phyloP scores from a whole-genome alignment of 37 sponge, comb jelly and placozoan genomes.

The Axinella damicornis region DNA sequence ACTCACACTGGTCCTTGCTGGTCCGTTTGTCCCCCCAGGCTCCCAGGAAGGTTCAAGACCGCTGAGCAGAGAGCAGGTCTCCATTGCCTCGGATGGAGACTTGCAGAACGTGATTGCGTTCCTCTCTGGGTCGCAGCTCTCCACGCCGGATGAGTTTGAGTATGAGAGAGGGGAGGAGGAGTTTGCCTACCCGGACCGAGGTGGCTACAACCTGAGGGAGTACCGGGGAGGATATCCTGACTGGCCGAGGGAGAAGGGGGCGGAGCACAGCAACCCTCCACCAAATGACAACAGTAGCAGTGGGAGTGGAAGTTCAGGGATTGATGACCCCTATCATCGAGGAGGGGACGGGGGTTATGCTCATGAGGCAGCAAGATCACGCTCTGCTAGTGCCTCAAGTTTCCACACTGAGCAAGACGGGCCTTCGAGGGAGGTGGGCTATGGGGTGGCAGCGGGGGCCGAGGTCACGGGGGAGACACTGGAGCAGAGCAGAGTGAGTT shows the following conservation, averaged over 20 bases:
- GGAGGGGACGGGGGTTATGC: too few species aligned
- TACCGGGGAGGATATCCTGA: background rate
- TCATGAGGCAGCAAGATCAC: background rate
- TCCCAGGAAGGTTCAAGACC: too few species aligned
- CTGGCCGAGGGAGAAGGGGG: background rate
- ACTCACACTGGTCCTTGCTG: too few species aligned
- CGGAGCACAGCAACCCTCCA: background rate
- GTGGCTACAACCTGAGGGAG: background rate
- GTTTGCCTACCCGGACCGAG: background rate
- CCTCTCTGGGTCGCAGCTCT: constrained; percentile 6
- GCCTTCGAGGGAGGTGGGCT: background rate
- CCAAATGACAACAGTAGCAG: background rate
- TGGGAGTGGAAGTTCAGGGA: constrained; percentile 11
- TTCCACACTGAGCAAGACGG: background rate
- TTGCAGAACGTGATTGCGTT: constrained; percentile 37
- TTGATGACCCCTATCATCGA: background rate
- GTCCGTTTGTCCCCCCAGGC: too few species aligned
- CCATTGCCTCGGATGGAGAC: constrained; percentile 33
- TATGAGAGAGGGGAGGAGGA: background rate
- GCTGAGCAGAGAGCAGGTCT: constrained; percentile 4
- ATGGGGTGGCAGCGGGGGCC: background rate
- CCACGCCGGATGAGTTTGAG: background rate
- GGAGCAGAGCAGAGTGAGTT: background rate
- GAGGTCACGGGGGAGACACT: background rate
- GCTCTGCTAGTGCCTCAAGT: constrained; percentile 30